Percentiles rank a stretch among this genome's conserved stretches.
Conservation (phyloP, 2,797 vertebrate genomes). For the Pantherophis vulpinus region DNA sequence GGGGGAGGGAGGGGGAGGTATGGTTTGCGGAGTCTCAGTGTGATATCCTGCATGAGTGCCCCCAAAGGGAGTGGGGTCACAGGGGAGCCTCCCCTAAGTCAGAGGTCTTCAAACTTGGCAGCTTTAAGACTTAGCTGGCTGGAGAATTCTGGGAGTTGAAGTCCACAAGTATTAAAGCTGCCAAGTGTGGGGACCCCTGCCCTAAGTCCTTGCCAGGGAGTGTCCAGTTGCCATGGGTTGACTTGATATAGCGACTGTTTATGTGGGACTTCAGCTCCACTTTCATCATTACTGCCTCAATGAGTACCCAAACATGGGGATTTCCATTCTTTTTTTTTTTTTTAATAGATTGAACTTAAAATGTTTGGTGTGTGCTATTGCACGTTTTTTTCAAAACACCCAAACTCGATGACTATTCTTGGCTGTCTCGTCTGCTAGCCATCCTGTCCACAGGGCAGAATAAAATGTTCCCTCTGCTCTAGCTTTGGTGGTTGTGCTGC, state of each 20-base stretch:
- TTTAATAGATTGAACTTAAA: background rate
- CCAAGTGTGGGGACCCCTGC: too few species aligned
- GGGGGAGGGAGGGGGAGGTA: background rate
- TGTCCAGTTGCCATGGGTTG: background rate
- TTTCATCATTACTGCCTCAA: background rate
- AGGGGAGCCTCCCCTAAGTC: background rate
- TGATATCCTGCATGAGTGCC: fast-evolving
- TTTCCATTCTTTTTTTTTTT: background rate
- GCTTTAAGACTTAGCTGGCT: too few species aligned
- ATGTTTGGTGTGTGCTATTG: background rate
- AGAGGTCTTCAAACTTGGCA: too few species aligned
- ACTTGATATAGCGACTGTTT: background rate
- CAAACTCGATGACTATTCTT: background rate
- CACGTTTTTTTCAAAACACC: background rate
- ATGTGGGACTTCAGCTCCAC: background rate
- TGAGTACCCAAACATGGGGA: background rate
- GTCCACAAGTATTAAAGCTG: too few species aligned
- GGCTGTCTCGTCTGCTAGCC: background rate
- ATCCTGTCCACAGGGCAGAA: background rate
- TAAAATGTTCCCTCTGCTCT: background rate
- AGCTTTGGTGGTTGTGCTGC: background rate
- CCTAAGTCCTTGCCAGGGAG: too few species aligned
- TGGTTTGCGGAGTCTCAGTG: background rate
- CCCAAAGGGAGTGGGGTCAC: background rate
- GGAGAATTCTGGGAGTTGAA: too few species aligned